Conservation (phyloP, 2,888 invertebrate genomes). For the Dynastes maya region DNA sequence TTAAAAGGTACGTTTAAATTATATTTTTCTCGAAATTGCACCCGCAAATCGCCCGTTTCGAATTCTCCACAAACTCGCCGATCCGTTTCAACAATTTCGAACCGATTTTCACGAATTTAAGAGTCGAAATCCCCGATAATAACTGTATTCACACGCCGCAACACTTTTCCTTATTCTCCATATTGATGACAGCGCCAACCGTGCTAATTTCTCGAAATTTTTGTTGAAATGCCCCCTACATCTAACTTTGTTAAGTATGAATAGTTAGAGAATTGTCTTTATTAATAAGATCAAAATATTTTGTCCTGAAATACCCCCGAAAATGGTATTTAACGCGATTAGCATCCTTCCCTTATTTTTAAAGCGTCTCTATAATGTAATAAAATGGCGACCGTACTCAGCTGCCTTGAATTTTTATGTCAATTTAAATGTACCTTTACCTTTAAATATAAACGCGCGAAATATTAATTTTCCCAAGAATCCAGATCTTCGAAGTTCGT, state of each 20-base stretch:
- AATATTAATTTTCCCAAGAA: slow-evolving; percentile 2
- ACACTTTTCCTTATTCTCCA: slow-evolving; percentile 68
- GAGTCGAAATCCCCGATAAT: slow-evolving; percentile 43
- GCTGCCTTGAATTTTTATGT: slow-evolving; percentile 51
- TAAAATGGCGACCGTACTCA: slow-evolving; percentile 63
- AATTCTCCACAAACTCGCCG: slow-evolving; percentile 2
- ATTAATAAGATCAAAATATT: slow-evolving; percentile 51
- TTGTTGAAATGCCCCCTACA: slow-evolving; percentile 79
- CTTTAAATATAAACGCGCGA: slow-evolving; percentile 40
- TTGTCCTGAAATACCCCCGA: slow-evolving; percentile 35
- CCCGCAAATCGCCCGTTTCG: slow-evolving; percentile 9
- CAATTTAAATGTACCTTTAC: slow-evolving; percentile 48
- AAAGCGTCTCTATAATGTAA: slow-evolving; percentile 58
- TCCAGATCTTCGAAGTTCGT: neutral
- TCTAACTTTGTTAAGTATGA: slow-evolving; percentile 68
- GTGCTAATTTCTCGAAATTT: slow-evolving; percentile 80
- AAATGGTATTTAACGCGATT: slow-evolving; percentile 36
- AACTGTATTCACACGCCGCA: slow-evolving; percentile 53
- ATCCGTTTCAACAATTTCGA: slow-evolving; percentile 15
- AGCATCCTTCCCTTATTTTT: slow-evolving; percentile 57
- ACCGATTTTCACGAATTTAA: slow-evolving; percentile 20
- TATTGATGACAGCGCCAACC: slow-evolving; percentile 80
- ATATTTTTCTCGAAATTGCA: slow-evolving; percentile 52
- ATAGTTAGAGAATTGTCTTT: slow-evolving; percentile 69
- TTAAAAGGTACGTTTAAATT: slow-evolving; percentile 68